phyloP scores from a whole-genome alignment of 23 tunicate species.

The Ciona savignyi region DNA sequence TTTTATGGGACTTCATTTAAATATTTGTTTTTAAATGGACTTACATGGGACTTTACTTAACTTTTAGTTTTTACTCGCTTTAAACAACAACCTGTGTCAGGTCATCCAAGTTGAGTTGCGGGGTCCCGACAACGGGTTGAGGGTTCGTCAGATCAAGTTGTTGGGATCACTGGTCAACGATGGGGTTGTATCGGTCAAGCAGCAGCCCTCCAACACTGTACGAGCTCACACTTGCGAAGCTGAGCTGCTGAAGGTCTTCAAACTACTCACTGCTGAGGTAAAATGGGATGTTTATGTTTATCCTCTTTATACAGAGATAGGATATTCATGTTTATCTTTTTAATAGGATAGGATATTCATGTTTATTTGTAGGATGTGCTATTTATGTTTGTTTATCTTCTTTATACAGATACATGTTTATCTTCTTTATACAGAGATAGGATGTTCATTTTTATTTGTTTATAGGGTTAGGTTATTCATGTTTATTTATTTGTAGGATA shows the following conservation, averaged over 20 bases:
- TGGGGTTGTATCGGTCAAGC: constrained; percentile 24
- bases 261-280: constrained; percentile 62
- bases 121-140: constrained; percentile 56
- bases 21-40: too few species aligned
- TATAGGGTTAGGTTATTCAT: neutral
- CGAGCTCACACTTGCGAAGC: constrained; percentile 48
- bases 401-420: neutral
- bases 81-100: too few species aligned
- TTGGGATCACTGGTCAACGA: constrained; percentile 19
- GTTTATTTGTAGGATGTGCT: neutral
- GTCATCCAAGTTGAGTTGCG: constrained; percentile 44
- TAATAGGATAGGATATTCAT: too few species aligned
- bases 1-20: too few species aligned
- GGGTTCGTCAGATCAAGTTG: constrained; percentile 60
- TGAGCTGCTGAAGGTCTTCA: constrained; percentile 51
- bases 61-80: too few species aligned
- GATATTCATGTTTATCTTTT: too few species aligned
- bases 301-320: too few species aligned
- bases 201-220: constrained; percentile 16
- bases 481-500: neutral
- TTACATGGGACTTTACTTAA: too few species aligned
- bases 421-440: too few species aligned
- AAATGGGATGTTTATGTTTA: neutral
- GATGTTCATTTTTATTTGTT: too few species aligned
- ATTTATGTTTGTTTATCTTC: neutral